These are phyloP conservation scores for Acleris holmiana DNA, from an alignment of 2,888 invertebrate species.

Conservation along the genomic window DNA sequence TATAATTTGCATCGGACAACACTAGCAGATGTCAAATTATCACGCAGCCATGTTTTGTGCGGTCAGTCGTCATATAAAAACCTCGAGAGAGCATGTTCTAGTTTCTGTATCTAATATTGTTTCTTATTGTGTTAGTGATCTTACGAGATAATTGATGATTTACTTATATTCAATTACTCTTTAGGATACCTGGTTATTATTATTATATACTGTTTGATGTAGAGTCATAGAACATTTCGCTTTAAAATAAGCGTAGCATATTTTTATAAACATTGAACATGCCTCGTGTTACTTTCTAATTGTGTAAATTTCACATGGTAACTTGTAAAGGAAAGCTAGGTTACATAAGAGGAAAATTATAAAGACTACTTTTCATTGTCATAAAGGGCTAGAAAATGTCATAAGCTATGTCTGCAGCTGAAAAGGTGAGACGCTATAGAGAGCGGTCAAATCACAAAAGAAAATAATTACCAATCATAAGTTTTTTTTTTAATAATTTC, in stretches of 20 bases:
- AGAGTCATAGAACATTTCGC: background rate
- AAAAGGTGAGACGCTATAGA: too few species aligned
- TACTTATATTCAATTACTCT: too few species aligned
- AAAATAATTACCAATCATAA: too few species aligned
- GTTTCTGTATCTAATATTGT: too few species aligned
- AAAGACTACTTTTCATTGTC: conserved; percentile 19
- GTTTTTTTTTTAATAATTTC: too few species aligned
- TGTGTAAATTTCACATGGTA: conserved; percentile 22
- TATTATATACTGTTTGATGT: conserved; percentile 3
- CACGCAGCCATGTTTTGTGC: background rate
- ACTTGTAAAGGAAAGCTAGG: conserved; percentile 6
- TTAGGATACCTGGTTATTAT: conserved; percentile 1
- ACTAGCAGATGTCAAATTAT: background rate
- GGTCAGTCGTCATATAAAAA: background rate
- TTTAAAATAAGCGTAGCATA: conserved; percentile 4
- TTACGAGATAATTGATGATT: too few species aligned
- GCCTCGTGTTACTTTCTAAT: conserved; percentile 13
- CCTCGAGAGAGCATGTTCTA: background rate
- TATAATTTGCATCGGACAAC: conserved; percentile 5
- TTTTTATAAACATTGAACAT: conserved; percentile 7
- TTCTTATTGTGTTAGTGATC: too few species aligned
- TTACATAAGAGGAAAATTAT: conserved; percentile 18
- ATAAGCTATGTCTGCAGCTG: background rate
- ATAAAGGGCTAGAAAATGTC: conserved; percentile 8
- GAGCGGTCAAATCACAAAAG: too few species aligned